Percentiles rank a stretch among this genome's conserved stretches.
Evolutionary conservation across 2,888 invertebrate genomes (phyloP).

Genomic region (Luffia ferchaultella): DNA sequence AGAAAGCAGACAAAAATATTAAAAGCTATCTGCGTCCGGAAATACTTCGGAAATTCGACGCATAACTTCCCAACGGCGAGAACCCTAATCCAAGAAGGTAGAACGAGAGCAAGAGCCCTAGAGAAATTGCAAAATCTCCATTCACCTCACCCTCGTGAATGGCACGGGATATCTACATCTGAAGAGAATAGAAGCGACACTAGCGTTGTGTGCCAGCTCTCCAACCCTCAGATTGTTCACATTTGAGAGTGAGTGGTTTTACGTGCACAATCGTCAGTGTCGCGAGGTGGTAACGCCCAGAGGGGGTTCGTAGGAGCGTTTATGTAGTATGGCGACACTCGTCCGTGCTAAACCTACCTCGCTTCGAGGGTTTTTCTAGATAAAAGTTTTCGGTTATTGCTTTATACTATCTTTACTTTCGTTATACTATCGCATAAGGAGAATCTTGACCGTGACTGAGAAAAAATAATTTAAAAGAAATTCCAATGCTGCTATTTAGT

Average conservation of each 20-base stretch:
- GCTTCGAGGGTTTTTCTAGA: background rate
- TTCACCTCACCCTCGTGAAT: slow-evolving; percentile 7
- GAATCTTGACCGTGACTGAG: too few species aligned
- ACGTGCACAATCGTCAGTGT: too few species aligned
- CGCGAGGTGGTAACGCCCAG: too few species aligned
- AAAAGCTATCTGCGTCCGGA: background rate
- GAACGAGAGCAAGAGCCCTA: slow-evolving; percentile 14
- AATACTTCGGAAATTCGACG: background rate
- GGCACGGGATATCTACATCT: slow-evolving; percentile 5
- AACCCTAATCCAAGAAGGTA: background rate
- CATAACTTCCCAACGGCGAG: background rate
- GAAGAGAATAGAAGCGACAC: slow-evolving; percentile 6
- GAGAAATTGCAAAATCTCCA: slow-evolving; percentile 19
- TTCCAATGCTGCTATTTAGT: too few species aligned
- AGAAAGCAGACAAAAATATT: background rate
- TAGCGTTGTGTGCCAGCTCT: background rate
- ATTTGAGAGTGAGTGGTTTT: too few species aligned
- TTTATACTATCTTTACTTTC: background rate
- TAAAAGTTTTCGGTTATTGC: background rate
- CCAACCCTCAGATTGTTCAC: too few species aligned
- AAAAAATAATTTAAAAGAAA: too few species aligned
- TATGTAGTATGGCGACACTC: background rate
- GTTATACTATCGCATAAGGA: too few species aligned
- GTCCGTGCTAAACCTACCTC: background rate
- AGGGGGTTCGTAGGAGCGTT: background rate